Percentiles rank a stretch among this genome's conserved stretches.
These are phyloP conservation scores for Rhyacichthys aspro DNA, from an alignment of 2,797 vertebrate species.

Conservation along the genomic window DNA sequence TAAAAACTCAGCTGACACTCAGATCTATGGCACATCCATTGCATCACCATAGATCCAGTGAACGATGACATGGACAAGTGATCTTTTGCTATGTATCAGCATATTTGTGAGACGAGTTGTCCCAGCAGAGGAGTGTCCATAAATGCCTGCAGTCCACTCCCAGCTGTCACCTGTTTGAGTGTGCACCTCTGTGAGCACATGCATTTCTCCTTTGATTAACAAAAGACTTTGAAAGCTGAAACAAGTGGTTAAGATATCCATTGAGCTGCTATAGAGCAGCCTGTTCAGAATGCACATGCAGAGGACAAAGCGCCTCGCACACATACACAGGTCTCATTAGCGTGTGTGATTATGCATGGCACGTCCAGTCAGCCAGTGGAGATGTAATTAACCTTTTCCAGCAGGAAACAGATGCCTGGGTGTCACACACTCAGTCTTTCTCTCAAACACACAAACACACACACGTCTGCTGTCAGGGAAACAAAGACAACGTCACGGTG, in stretches of 20 bases:
- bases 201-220: slow-evolving; percentile 39
- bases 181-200: slow-evolving; percentile 10
- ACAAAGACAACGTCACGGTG: slow-evolving; percentile 78
- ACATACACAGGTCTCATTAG: slow-evolving; percentile 70
- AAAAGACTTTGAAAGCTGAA: slow-evolving; percentile 57
- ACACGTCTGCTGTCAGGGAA: slow-evolving; percentile 74
- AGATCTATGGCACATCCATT: too few species aligned
- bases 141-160: slow-evolving; percentile 52
- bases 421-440: slow-evolving; percentile 58
- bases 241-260: slow-evolving; percentile 64
- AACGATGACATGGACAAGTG: too few species aligned
- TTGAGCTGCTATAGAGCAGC: slow-evolving; percentile 26
- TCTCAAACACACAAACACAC: slow-evolving; percentile 25
- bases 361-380: slow-evolving; percentile 75
- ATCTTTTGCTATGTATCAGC: too few species aligned
- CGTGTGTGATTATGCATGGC: slow-evolving; percentile 79
- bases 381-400: slow-evolving; percentile 86
- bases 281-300: slow-evolving; percentile 39
- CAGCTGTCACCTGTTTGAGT: slow-evolving; percentile 69
- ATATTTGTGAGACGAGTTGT: too few species aligned
- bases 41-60: too few species aligned
- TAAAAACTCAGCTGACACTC: too few species aligned
- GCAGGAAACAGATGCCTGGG: slow-evolving; percentile 80
- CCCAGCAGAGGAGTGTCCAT: slow-evolving; percentile 37
- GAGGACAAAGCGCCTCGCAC: slow-evolving; percentile 38